Evolutionary conservation across 2,113 vertebrate species (phyloP).

Genomic region (Oryzias curvinotus): DNA sequence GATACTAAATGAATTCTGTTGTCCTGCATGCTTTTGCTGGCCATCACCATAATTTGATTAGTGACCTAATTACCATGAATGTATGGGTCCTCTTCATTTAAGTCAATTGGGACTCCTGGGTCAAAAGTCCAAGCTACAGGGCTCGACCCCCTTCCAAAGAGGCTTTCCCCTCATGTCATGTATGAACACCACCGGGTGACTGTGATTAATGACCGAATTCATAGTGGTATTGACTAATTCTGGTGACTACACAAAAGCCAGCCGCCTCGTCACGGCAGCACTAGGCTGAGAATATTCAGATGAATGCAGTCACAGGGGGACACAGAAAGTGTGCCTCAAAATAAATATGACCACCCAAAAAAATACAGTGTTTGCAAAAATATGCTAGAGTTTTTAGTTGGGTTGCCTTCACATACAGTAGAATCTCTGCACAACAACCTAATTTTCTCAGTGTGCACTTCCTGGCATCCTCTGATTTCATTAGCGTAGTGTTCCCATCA

Average conservation of each 20-base stretch:
- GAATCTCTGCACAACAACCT: slow-evolving; percentile 41
- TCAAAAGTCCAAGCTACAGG: slow-evolving; percentile 56
- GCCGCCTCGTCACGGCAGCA: slow-evolving; percentile 67
- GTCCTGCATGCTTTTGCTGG: slow-evolving; percentile 60
- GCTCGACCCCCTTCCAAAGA: slow-evolving; percentile 53
- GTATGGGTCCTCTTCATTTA: slow-evolving; percentile 68
- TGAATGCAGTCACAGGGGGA: slow-evolving; percentile 19
- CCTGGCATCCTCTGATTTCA: slow-evolving; percentile 67
- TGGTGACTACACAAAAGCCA: slow-evolving; percentile 74
- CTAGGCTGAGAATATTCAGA: slow-evolving; percentile 53
- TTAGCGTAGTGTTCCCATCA: slow-evolving; percentile 60
- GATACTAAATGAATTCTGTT: slow-evolving; percentile 73
- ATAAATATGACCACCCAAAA: slow-evolving; percentile 5
- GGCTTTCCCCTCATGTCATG: slow-evolving; percentile 68
- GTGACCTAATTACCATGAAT: slow-evolving; percentile 76
- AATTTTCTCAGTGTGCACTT: slow-evolving; percentile 49
- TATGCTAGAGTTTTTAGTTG: slow-evolving; percentile 10
- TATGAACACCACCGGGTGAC: slow-evolving; percentile 60
- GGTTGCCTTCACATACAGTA: slow-evolving; percentile 18
- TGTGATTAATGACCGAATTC: slow-evolving; percentile 78
- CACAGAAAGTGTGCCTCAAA: slow-evolving; percentile 12
- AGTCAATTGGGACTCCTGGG: slow-evolving; percentile 60
- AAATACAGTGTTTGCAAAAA: background rate
- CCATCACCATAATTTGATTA: slow-evolving; percentile 80
- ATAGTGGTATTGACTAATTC: slow-evolving; percentile 69